Percentiles rank a stretch among this genome's conserved stretches.
These are phyloP conservation scores for Melanitta fusca DNA, from an alignment of 2,797 vertebrate genomes.

Conservation along the genomic window DNA sequence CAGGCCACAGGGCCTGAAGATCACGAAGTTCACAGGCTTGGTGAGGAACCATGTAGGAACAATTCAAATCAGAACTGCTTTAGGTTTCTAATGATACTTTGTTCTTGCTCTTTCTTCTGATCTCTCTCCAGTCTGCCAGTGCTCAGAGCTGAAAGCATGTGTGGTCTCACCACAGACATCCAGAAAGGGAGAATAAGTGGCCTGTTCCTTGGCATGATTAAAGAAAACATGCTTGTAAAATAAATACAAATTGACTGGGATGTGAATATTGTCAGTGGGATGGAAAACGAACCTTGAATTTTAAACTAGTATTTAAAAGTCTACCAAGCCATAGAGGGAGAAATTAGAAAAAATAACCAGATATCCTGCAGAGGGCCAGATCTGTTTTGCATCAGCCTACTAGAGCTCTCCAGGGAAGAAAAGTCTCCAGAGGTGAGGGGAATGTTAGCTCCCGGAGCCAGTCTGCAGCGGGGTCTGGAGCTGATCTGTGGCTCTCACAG, in stretches of 20 bases:
- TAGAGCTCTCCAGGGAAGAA: neutral
- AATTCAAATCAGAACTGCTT: neutral
- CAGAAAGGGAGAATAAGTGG: constrained; percentile 54
- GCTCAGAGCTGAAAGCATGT: neutral
- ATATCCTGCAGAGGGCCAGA: neutral
- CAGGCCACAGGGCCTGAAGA: neutral
- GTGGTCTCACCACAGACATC: constrained; percentile 36
- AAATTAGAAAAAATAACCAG: neutral
- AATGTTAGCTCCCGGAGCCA: neutral
- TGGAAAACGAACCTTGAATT: neutral
- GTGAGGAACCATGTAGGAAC: neutral
- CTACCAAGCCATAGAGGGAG: neutral
- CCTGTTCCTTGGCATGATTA: constrained; percentile 7
- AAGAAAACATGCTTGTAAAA: constrained; percentile 30
- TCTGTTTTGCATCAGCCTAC: neutral
- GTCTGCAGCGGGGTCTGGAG: neutral
- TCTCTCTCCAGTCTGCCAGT: constrained; percentile 18
- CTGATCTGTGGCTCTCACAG: neutral
- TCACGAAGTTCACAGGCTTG: neutral
- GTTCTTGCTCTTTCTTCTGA: constrained; percentile 14
- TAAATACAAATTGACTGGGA: neutral
- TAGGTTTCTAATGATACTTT: neutral
- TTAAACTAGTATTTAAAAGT: neutral
- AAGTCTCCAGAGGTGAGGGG: neutral
- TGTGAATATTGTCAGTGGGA: neutral